phyloP scores from a whole-genome alignment of 2,113 vertebrate species.

The Zosterops lateralis region DNA sequence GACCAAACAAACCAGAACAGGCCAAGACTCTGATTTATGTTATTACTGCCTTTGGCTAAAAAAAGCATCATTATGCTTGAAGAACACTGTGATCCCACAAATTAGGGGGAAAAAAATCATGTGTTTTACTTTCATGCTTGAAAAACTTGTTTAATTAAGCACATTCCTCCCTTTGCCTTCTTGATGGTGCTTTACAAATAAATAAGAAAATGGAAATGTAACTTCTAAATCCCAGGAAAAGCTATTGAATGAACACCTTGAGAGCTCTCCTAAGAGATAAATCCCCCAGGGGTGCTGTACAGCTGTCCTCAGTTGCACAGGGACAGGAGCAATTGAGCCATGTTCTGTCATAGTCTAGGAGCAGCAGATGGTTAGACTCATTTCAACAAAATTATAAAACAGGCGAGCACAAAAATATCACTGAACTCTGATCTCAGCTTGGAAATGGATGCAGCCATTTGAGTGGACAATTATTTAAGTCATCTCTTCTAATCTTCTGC shows the following conservation, averaged over 20 bases:
- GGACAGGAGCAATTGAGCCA: background rate
- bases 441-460: background rate
- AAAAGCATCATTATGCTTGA: slow-evolving; percentile 37
- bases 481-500: background rate
- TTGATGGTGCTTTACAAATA: background rate
- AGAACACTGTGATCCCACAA: slow-evolving; percentile 35
- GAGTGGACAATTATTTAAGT: background rate
- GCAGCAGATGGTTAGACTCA: background rate
- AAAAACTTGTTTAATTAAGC: slow-evolving; percentile 52
- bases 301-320: background rate
- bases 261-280: background rate
- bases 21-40: slow-evolving; percentile 46
- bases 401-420: background rate
- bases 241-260: background rate
- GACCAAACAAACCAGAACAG: slow-evolving; percentile 49
- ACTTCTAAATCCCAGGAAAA: background rate
- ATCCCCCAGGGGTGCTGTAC: background rate
- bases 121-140: slow-evolving; percentile 6
- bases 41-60: slow-evolving; percentile 52
- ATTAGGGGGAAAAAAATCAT: background rate
- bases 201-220: background rate
- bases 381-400: background rate
- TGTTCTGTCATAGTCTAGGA: background rate
- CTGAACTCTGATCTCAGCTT: background rate
- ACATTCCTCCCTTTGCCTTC: background rate